Percentiles rank a stretch among this genome's conserved stretches.
phyloP scores from a whole-genome alignment of 2,888 invertebrate species.

The Drosophila macrospina region DNA sequence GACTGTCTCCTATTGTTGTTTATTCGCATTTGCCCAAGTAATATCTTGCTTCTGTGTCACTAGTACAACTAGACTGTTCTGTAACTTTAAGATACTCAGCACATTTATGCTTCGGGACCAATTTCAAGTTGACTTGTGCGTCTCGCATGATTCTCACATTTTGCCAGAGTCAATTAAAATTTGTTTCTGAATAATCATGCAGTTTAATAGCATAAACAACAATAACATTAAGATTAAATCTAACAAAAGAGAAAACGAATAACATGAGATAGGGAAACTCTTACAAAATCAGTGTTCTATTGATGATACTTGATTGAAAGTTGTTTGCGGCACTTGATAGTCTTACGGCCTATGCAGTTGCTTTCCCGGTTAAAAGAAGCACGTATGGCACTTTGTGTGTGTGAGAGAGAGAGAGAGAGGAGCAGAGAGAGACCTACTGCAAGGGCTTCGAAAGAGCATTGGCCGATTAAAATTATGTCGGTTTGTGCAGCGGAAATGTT shows the following conservation, averaged over 20 bases:
- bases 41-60: conserved; percentile 63
- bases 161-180: conserved; percentile 57
- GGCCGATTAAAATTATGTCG: conserved; percentile 62
- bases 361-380: conserved; percentile 1
- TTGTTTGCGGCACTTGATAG: neutral
- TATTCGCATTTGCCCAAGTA: conserved; percentile 40
- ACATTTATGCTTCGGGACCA: conserved; percentile 31
- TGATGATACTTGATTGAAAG: conserved; percentile 17
- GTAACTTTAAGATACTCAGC: conserved; percentile 55
- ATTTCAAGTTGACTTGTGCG: conserved; percentile 22
- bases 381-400: neutral
- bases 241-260: conserved; percentile 3
- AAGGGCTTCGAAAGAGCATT: conserved; percentile 43
- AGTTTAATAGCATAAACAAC: conserved; percentile 43
- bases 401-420: neutral
- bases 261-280: conserved; percentile 17
- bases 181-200: conserved; percentile 72
- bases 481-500: conserved; percentile 53
- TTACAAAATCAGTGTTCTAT: conserved; percentile 27
- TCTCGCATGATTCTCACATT: conserved; percentile 70
- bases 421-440: neutral
- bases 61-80: conserved; percentile 46
- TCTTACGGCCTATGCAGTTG: conserved; percentile 46
- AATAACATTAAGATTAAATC: conserved; percentile 26
- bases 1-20: conserved; percentile 10